A percentile compares a stretch with the other conserved stretches of the same genome.
Conservation (phyloP, 2,888 invertebrate genomes). For the Linyphia triangularis region DNA sequence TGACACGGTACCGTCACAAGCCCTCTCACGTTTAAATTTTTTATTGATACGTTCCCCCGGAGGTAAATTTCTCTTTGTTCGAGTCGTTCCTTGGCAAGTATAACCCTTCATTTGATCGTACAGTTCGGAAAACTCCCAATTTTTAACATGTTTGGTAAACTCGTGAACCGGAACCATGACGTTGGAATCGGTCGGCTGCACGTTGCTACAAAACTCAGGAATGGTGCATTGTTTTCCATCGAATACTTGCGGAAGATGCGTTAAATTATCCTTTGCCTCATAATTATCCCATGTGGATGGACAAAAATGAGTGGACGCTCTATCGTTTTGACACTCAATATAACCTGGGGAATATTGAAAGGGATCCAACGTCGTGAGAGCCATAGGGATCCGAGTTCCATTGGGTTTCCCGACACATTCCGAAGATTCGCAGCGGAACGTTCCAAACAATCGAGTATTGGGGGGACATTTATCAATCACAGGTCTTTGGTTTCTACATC, state of each 20-base stretch:
- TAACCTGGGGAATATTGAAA: no score
- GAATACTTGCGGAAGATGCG: constrained; percentile 4
- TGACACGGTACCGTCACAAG: background rate
- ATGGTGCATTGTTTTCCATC: background rate
- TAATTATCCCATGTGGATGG: no score
- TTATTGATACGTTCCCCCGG: background rate
- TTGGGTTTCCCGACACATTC: no score
- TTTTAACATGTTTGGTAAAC: background rate
- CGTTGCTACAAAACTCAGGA: constrained; percentile 20
- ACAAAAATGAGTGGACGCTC: no score
- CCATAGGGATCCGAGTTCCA: no score
- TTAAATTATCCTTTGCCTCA: constrained; percentile 11
- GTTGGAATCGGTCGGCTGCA: background rate
- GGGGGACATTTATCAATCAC: no score
- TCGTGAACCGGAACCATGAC: background rate
- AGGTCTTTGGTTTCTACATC: no score
- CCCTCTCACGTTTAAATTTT: background rate
- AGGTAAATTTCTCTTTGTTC: background rate
- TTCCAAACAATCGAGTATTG: no score
- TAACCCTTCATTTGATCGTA: background rate
- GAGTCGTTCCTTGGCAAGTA: background rate
- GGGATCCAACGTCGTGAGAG: no score
- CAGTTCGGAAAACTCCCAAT: background rate
- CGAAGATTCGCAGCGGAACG: no score
- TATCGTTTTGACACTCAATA: no score